A percentile compares a stretch with the other conserved stretches of the same genome.
Conservation (phyloP, 2,797 vertebrate genomes). For the Nannoperca australis region DNA sequence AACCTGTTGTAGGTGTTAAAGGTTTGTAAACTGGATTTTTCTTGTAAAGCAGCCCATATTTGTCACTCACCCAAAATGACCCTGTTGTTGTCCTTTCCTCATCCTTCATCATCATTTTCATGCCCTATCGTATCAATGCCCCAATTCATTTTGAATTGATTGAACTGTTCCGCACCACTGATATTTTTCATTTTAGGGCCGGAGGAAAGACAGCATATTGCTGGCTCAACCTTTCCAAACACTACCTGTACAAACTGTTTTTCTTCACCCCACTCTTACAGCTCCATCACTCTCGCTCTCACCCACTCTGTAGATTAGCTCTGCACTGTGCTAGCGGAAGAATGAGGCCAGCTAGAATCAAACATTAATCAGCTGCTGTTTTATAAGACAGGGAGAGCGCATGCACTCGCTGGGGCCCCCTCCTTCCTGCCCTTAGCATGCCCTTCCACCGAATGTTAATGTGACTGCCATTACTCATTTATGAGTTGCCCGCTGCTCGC, state of each 20-base stretch:
- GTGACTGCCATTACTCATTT: slow-evolving; percentile 80
- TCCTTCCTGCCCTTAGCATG: slow-evolving; percentile 68
- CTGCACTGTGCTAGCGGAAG: slow-evolving; percentile 53
- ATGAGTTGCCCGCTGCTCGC: slow-evolving; percentile 68
- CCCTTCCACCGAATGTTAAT: slow-evolving; percentile 81
- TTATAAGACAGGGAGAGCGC: slow-evolving; percentile 75
- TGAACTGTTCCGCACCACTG: slow-evolving; percentile 38
- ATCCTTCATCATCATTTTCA: slow-evolving; percentile 25
- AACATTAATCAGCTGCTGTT: slow-evolving; percentile 84
- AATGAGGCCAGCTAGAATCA: slow-evolving; percentile 79
- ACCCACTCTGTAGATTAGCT: slow-evolving; percentile 64
- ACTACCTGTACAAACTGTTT: slow-evolving; percentile 68
- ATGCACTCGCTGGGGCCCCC: slow-evolving; percentile 58
- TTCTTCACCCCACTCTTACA: slow-evolving; percentile 43
- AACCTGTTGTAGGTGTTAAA: background rate
- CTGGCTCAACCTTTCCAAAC: slow-evolving; percentile 64
- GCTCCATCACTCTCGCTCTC: slow-evolving; percentile 66
- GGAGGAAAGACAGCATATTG: slow-evolving; percentile 46
- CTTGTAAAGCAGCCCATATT: background rate
- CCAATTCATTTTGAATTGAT: slow-evolving; percentile 51
- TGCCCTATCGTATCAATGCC: slow-evolving; percentile 16
- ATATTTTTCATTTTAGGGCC: slow-evolving; percentile 48
- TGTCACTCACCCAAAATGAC: slow-evolving; percentile 6
- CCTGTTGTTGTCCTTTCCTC: slow-evolving; percentile 3
- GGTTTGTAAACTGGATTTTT: background rate